Evolutionary conservation across 1,140 invertebrate species (phyloP).

Genomic region (Drosophila nannoptera): DNA sequence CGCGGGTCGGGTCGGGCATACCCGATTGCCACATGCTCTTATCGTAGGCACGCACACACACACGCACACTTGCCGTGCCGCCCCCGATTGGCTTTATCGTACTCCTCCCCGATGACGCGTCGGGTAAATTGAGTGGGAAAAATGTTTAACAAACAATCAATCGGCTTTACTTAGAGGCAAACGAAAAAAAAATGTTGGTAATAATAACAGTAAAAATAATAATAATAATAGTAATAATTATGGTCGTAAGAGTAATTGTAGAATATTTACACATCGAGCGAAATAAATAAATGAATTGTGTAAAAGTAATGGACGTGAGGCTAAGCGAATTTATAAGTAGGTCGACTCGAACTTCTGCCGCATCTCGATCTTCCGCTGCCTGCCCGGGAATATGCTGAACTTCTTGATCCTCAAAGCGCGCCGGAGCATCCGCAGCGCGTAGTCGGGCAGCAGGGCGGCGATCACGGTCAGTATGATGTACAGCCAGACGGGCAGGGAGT

Average conservation of each 20-base stretch:
- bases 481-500: conserved; percentile 83
- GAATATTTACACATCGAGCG: background rate
- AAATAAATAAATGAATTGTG: conserved; percentile 67
- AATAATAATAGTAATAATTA: background rate
- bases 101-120: too few relatives aligned
- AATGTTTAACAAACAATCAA: conserved; percentile 49
- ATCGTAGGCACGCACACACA: too few relatives aligned
- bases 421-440: conserved; percentile 73
- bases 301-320: conserved; percentile 21
- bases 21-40: too few relatives aligned
- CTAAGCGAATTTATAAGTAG: conserved; percentile 51
- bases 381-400: conserved; percentile 68
- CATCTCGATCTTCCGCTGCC: conserved; percentile 57
- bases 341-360: conserved; percentile 63
- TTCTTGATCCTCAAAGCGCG: conserved; percentile 59
- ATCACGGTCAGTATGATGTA: conserved; percentile 81
- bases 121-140: background rate
- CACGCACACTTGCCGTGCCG: conserved; percentile 23
- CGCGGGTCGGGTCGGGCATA: too few relatives aligned
- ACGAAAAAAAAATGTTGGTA: conserved; percentile 34
- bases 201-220: conserved; percentile 25
- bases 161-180: conserved; percentile 25
- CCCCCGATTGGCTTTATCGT: conserved; percentile 2
- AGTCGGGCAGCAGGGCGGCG: conserved; percentile 83
- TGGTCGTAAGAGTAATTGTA: background rate